phyloP scores from a whole-genome alignment of 1,140 invertebrate genomes.

The Cyrtorhinus lividipennis region DNA sequence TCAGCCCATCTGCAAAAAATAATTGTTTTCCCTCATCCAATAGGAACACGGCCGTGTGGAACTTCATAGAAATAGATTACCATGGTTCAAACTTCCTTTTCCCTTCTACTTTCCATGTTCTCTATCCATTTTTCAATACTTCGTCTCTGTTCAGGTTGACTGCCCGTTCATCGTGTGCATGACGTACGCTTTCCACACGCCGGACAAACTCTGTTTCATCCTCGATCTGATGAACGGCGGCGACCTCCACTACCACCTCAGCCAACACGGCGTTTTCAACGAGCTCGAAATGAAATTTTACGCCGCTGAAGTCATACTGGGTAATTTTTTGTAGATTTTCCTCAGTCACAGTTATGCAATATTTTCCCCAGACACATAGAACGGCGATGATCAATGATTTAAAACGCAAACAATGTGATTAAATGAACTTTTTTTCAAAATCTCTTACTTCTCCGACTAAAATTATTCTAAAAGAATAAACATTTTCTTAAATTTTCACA shows the following conservation, averaged over 20 bases:
- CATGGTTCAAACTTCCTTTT: not conserved
- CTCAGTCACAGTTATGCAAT: too few species aligned
- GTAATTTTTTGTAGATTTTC: too few species aligned
- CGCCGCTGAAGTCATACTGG: slow-evolving; percentile 87
- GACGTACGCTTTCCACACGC: slow-evolving; percentile 99
- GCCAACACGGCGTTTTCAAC: slow-evolving; percentile 97
- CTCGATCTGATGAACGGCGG: slow-evolving; percentile 99
- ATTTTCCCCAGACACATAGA: too few species aligned
- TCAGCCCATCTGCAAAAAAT: too few species aligned
- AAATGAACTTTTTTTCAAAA: too few species aligned
- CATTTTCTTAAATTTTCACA: too few species aligned
- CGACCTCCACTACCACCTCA: slow-evolving; percentile 99
- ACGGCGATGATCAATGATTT: too few species aligned
- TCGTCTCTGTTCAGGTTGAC: slow-evolving; percentile 65
- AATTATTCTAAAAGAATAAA: too few species aligned
- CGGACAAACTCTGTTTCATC: slow-evolving; percentile 98
- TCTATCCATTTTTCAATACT: not conserved
- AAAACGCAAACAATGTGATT: too few species aligned
- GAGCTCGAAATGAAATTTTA: slow-evolving; percentile 99
- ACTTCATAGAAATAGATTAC: not conserved
- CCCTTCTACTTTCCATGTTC: not conserved
- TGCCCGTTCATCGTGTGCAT: slow-evolving; percentile 99
- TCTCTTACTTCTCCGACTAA: too few species aligned
- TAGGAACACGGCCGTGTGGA: slow-evolving; percentile 11
- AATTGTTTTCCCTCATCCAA: too few species aligned